Base-by-base conservation (phyloP, 2,797 vertebrate species). In the Gephyroberyx darwinii region DNA sequence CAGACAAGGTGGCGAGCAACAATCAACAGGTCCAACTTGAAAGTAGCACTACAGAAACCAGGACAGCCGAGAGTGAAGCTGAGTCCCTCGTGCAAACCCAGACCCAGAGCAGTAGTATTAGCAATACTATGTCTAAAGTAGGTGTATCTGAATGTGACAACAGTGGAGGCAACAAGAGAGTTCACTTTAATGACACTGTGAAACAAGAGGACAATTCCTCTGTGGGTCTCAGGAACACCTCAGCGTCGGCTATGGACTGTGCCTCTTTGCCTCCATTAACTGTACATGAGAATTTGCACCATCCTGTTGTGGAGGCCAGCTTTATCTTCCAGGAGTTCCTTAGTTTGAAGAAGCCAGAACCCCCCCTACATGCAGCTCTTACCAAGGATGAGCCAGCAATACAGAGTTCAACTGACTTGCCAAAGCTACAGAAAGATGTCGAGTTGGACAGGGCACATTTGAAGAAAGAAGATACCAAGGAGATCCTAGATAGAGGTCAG, bases 261-360 rank as follows among this genome's bases (percentile, higher is more conserved):
- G 91, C 93, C 5, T 94, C 93, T 63, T 81, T 95, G 65, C 94
- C 93, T 59, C 94, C 93, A 0, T 70, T 94, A 64, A 95, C 86
- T 2, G 91, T 94, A 33, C 88, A 92, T 2, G 94, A 95, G 86
- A 92, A 74, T 76, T 88, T 95, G 73, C 86, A 87, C 59, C 81
- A 94, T 75, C 93, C 93, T 43, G 92, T 95, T 63, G 85, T 89
- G 17, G 94, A 95, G 78, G 86, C 90, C 68, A 93, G 92, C 77
- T 95, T 88, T 63, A 93, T 74, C 75, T 90, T 92, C 58, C 84
- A 85, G 64, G 91, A 92, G 12, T 90, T 86, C 70, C 86, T 92
- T 13, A 53, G 53, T 66, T 71, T 55, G 37, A 88, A 75, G 65
- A 89, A 85, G 60, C 75, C 82, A 75, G 91, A 87, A 43, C 59